These are phyloP conservation scores for Pelochelys cantorii DNA, from an alignment of 2,797 vertebrate species.

Conservation along the genomic window DNA sequence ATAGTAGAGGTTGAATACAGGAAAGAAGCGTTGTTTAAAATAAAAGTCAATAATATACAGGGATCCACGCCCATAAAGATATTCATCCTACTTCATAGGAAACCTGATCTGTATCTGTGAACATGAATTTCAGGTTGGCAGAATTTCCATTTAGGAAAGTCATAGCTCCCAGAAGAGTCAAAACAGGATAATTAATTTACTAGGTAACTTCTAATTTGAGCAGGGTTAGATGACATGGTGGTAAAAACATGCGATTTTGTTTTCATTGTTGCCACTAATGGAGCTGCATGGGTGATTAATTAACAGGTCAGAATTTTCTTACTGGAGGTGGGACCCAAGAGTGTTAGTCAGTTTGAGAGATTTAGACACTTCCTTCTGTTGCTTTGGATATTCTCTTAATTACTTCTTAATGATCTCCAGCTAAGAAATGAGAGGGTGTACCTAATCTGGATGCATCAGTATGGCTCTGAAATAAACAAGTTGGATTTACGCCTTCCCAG, in stretches of 20 bases:
- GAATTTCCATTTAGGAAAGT: not conserved
- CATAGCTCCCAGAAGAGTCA: not conserved
- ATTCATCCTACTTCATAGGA: not conserved
- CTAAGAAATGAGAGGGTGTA: not conserved
- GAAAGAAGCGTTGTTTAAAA: not conserved
- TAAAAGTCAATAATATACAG: not conserved
- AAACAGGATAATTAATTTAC: not conserved
- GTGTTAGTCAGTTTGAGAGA: not conserved
- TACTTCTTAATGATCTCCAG: conserved; percentile 4
- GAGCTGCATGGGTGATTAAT: not conserved
- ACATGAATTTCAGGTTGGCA: not conserved
- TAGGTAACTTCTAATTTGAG: not conserved
- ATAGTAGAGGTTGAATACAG: not conserved
- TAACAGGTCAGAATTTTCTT: not conserved
- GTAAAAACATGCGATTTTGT: not conserved
- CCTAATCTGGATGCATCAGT: not conserved
- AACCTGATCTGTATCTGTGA: not conserved
- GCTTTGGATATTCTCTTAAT: not conserved
- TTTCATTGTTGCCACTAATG: not conserved
- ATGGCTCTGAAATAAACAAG: conserved; percentile 17
- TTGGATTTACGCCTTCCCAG: not conserved
- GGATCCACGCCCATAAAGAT: rapidly evolving
- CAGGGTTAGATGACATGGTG: not conserved
- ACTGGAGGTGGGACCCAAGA: not conserved
- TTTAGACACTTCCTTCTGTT: not conserved